A percentile compares a stretch with the other conserved stretches of the same genome.
These are phyloP conservation scores for Micrastur ruficollis DNA, from an alignment of 2,797 vertebrate species.

Conservation along the genomic window DNA sequence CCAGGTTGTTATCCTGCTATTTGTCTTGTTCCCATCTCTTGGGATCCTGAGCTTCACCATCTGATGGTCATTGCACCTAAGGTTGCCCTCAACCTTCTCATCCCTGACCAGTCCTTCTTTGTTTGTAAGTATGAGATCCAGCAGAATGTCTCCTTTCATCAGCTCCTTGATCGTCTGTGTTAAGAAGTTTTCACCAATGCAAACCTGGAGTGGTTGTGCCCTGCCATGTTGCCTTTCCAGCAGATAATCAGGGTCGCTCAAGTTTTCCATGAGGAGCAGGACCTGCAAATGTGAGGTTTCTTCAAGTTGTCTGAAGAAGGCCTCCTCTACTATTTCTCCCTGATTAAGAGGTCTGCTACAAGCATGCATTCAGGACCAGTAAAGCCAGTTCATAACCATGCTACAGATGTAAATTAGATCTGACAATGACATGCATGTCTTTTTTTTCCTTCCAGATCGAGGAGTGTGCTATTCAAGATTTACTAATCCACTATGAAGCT, in stretches of 20 bases:
- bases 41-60: background rate
- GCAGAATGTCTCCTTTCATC: background rate
- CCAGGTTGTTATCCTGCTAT: background rate
- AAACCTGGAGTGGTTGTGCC: background rate
- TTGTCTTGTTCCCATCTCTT: background rate
- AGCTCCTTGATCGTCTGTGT: background rate
- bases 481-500: slow-evolving; percentile 88
- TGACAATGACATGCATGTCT: background rate
- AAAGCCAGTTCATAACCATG: background rate
- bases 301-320: background rate
- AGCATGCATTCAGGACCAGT: background rate
- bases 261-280: background rate
- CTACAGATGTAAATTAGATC: background rate
- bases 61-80: background rate
- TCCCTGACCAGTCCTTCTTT: background rate
- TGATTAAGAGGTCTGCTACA: background rate
- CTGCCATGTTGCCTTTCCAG: background rate
- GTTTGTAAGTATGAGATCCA: background rate
- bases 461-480: slow-evolving; percentile 93
- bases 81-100: background rate
- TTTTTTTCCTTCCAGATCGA: slow-evolving; percentile 83
- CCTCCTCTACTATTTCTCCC: background rate
- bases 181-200: background rate
- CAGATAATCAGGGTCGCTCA: background rate
- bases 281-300: background rate